Evolutionary conservation across 2,797 vertebrate species (phyloP), one percentile per base, ranked within the genome.

Genomic region (Epinephelus malabaricus): DNA sequence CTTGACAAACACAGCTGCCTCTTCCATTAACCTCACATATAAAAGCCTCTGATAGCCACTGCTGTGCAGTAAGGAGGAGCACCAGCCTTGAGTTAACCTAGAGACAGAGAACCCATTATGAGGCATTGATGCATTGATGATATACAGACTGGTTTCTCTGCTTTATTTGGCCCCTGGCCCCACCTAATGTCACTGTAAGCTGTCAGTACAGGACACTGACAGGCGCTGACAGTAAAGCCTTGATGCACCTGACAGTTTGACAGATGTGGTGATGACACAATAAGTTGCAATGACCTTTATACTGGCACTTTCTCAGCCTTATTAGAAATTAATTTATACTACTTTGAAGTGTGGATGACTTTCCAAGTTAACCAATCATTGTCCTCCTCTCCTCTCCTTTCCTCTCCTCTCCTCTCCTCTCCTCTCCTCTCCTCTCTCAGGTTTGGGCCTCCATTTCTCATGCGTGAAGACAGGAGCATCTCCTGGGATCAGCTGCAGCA

Each of bases 401-500:
- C 13, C 4, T 43, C 34, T 21, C 58, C 1, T 59, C 11, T 6
- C 15, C 17, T 38, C 18, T 12, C 6, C 51, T 53, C 21, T 13
- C 17, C n/a, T 53, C 7, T 55, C 14, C 27, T 27, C 54, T 17
- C 23, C 51, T 49, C 71, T 69, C 21, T 49, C 91, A 99, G 98
- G 89, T 99, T 99, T 1, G 97, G 98, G 7, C 97, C 97, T 0
- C 98, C 97, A 0, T 95, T 98, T 73, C 86, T 98, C 84, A 90
- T 98, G 84, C 82, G 88, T 12, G 97, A 98, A 87, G 98, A 98
- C 88, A 95, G 96, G 66, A 84, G 88, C 9, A 13, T 96, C 76
- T 97, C 97, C 17, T 99, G 97, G 98, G 95, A 95, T 53, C 97
- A 98, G 91, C 95, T 99, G 13, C 96, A 97, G 88, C 96, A 97